Evolutionary conservation across 1,140 invertebrate genomes (phyloP).

Genomic region (Euwallacea similis): DNA sequence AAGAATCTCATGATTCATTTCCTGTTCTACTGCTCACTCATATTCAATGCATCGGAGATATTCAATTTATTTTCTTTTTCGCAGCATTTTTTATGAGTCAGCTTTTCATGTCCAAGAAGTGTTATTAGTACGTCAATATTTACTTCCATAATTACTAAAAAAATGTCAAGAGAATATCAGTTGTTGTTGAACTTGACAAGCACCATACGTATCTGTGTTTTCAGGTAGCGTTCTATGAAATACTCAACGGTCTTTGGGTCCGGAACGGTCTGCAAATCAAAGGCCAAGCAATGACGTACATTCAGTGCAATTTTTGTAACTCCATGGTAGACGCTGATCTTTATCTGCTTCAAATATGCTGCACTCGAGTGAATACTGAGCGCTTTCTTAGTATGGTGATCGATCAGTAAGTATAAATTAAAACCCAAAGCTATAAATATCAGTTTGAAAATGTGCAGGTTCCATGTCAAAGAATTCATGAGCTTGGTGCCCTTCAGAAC

Average conservation of each 20-base stretch:
- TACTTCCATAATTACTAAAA: too few relatives aligned
- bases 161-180: too few relatives aligned
- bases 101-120: too few relatives aligned
- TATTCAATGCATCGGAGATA: too few relatives aligned
- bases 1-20: too few relatives aligned
- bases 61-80: too few relatives aligned
- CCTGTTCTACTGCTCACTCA: too few relatives aligned
- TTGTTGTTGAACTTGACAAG: too few relatives aligned
- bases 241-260: constrained; percentile 91
- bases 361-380: constrained; percentile 82
- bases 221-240: constrained; percentile 93
- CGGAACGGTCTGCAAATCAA: constrained; percentile 96
- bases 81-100: too few relatives aligned
- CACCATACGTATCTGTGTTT: constrained; percentile 30
- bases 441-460: constrained; percentile 57
- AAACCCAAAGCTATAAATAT: constrained; percentile 6
- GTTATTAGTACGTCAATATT: too few relatives aligned
- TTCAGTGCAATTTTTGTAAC: constrained; percentile 97
- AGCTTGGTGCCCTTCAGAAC: constrained; percentile 71
- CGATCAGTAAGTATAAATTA: constrained; percentile 69
- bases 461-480: constrained; percentile 83
- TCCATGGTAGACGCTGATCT: constrained; percentile 97
- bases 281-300: constrained; percentile 98
- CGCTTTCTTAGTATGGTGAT: constrained; percentile 85
- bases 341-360: constrained; percentile 91